These are phyloP conservation scores for Operophtera brumata DNA, from an alignment of 2,888 invertebrate genomes.

Conservation along the genomic window DNA sequence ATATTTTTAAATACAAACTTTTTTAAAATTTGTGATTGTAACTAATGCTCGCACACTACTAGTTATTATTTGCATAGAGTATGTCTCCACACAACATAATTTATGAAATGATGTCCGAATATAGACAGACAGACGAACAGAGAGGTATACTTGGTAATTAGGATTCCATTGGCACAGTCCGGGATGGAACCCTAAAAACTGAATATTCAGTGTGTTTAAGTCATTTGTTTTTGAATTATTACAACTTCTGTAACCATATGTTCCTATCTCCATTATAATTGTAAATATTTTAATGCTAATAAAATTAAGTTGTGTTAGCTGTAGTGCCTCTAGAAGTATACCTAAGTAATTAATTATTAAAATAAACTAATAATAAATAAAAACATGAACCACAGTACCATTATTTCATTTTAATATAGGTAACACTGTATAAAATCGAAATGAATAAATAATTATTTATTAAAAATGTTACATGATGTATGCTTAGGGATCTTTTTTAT, in stretches of 20 bases:
- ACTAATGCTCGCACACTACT: too few relatives aligned
- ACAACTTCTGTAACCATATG: not conserved
- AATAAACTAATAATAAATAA: not conserved
- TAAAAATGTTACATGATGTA: not conserved
- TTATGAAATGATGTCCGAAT: too few relatives aligned
- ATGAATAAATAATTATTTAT: not conserved
- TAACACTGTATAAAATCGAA: not conserved
- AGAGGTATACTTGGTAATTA: too few relatives aligned
- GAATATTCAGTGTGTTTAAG: not conserved
- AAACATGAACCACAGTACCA: not conserved
- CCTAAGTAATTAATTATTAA: constrained; percentile 1
- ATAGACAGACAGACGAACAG: too few relatives aligned
- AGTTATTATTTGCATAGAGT: too few relatives aligned
- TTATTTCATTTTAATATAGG: constrained; percentile 2
- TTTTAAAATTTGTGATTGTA: too few relatives aligned
- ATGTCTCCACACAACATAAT: too few relatives aligned
- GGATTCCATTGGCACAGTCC: too few relatives aligned
- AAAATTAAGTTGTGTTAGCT: not conserved
- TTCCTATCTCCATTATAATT: constrained; percentile 15
- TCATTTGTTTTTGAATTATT: not conserved
- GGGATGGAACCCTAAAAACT: too few relatives aligned
- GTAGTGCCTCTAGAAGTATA: constrained; percentile 5
- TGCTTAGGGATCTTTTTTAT: not conserved
- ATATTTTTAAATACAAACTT: too few relatives aligned
- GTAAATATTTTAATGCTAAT: constrained; percentile 8